These are phyloP conservation scores for Cylindroiulus punctatus DNA, from an alignment of 2,888 invertebrate species.

Conservation along the genomic window DNA sequence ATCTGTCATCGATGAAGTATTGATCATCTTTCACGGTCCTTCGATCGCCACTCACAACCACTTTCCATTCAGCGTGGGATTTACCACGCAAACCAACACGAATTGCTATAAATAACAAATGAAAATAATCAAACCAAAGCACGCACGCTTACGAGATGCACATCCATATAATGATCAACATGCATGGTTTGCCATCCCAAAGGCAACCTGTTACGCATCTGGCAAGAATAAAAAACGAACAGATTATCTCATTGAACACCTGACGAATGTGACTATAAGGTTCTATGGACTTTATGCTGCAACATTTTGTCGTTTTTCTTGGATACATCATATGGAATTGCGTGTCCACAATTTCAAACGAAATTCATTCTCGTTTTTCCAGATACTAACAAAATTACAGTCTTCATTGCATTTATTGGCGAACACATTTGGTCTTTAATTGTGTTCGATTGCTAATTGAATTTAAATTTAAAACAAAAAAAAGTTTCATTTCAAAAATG, in stretches of 20 bases:
- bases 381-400: no score
- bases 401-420: no score
- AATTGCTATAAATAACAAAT: conserved; percentile 69
- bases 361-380: no score
- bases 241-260: neutral
- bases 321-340: no score
- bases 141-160: neutral
- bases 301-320: no score
- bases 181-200: neutral
- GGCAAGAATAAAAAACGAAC: neutral
- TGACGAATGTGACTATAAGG: no score
- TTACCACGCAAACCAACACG: conserved; percentile 78
- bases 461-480: no score
- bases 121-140: neutral
- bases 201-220: neutral
- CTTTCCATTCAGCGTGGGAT: conserved; percentile 81
- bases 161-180: neutral
- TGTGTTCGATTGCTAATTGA: no score
- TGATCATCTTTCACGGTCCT: conserved; percentile 80
- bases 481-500: no score
- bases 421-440: no score
- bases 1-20: conserved; percentile 78
- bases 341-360: no score
- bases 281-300: no score
- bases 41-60: conserved; percentile 77